These are phyloP conservation scores for Bothrops jararaca DNA, from an alignment of 2,113 vertebrate genomes.

Conservation along the genomic window DNA sequence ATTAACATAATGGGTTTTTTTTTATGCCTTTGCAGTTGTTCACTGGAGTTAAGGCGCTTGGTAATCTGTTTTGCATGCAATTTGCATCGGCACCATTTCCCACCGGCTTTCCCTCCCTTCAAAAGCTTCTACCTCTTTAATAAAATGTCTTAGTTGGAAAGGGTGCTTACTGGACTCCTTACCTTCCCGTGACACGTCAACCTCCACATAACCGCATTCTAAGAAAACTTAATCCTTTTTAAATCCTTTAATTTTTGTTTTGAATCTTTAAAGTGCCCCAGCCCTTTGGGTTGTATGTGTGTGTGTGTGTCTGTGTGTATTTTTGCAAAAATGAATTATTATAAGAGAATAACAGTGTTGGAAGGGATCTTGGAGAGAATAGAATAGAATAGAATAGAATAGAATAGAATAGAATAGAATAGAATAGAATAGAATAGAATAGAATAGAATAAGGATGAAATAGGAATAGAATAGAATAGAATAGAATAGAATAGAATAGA, in stretches of 20 bases:
- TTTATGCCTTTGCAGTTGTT: too few species aligned
- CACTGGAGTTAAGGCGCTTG: not conserved
- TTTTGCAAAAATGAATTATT: not conserved
- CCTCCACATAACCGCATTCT: not conserved
- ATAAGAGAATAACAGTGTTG: too few species aligned
- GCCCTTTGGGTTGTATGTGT: not conserved
- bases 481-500: too few species aligned
- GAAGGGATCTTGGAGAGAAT: too few species aligned
- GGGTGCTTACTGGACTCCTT: not conserved
- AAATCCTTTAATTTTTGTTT: too few species aligned
- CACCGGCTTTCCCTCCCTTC: not conserved
- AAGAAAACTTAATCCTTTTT: not conserved
- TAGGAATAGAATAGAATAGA: too few species aligned
- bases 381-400: too few species aligned
- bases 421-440: too few species aligned
- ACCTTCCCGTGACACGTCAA: not conserved
- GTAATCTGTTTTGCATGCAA: not conserved
- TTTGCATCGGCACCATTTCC: not conserved
- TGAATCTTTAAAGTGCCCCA: not conserved
- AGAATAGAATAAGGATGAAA: too few species aligned
- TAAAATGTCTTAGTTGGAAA: not conserved
- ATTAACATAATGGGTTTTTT: too few species aligned
- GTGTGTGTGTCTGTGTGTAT: not conserved
- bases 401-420: too few species aligned
- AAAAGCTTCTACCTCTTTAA: not conserved